phyloP scores from a whole-genome alignment of 2,797 vertebrate genomes.

The Otolemur crassicaudatus region DNA sequence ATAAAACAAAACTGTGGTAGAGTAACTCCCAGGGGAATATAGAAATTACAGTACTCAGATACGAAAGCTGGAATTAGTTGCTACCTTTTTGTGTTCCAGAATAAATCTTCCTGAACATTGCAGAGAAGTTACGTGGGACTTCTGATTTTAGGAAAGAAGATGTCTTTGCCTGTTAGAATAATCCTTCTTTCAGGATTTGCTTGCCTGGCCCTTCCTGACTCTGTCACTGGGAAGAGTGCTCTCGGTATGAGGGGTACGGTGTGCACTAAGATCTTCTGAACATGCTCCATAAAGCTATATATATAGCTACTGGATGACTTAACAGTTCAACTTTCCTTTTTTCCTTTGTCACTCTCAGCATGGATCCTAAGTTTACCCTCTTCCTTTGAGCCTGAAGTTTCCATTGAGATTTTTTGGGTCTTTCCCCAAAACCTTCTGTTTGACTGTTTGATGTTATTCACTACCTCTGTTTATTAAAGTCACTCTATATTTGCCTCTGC shows the following conservation, averaged over 20 bases:
- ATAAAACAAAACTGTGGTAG: constrained; percentile 51
- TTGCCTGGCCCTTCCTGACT: not conserved
- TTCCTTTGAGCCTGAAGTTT: not conserved
- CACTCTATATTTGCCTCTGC: not conserved
- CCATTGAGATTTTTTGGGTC: not conserved
- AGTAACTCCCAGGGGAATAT: constrained; percentile 18
- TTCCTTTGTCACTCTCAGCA: not conserved
- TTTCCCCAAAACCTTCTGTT: not conserved
- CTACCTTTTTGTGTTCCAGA: not conserved
- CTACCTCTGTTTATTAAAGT: not conserved
- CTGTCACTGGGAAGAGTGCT: not conserved
- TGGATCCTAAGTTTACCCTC: not conserved
- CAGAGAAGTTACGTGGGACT: not conserved
- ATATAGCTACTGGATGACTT: not conserved
- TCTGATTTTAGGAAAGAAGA: not conserved
- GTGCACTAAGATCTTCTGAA: not conserved
- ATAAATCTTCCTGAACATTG: not conserved
- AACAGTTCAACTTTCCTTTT: not conserved
- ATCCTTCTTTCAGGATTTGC: not conserved
- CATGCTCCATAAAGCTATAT: not conserved
- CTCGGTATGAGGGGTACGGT: not conserved
- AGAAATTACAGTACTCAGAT: constrained; percentile 22
- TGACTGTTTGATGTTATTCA: not conserved
- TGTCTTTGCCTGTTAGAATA: not conserved
- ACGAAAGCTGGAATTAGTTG: constrained; percentile 45